Base-by-base conservation (phyloP, 2,113 vertebrate species). In the Amazona vittata region DNA sequence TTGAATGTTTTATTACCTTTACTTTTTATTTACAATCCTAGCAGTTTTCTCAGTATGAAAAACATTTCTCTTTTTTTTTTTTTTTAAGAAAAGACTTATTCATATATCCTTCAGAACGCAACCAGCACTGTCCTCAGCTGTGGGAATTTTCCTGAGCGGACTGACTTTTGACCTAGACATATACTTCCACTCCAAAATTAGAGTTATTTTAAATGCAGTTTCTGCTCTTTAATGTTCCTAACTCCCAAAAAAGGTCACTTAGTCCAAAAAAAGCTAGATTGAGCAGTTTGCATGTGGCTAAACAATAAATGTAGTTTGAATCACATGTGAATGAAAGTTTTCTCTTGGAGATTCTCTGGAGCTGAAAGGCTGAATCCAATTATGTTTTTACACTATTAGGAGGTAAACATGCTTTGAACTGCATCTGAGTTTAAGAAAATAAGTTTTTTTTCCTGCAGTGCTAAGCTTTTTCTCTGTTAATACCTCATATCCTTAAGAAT, bases 261-360 rank as follows among this genome's bases (percentile, higher is more conserved):
- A 52, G 15, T 82, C 43, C 26, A 88, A 78, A 94, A 88, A 83
- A 88, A 83, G 14, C 26, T 70, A 52, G 46, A 83, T 5, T 83
- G 64, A 94, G 28, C 18, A 83, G 24, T 41, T 94, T 80, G 21
- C 64, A 67, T n/a, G 26, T 35, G 22, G 43, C n/a, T 90, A 78
- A 93, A 83, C 83, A 84, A 92, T 62, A 89, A 94, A 92, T 64
- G 44, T 12, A 39, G 31, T 69, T 88, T 64, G 52, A 96, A 81
- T 75, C 28, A 60, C 9, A n/a, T 70, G 35, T n/a, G 35, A 94
- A 57, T 78, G 91, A 65, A 95, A 83, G 39, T 47, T 44, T 78
- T 89, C 44, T 86, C 39, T 71, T 75, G 11, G 57, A 90, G 28
- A 41, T 20, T 69, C 39, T 70, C 37, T 71, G 90, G 26, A 83